A percentile compares a stretch with the other conserved stretches of the same genome.
Evolutionary conservation across 1,140 invertebrate genomes (phyloP).

Genomic region (Sinella curviseta): DNA sequence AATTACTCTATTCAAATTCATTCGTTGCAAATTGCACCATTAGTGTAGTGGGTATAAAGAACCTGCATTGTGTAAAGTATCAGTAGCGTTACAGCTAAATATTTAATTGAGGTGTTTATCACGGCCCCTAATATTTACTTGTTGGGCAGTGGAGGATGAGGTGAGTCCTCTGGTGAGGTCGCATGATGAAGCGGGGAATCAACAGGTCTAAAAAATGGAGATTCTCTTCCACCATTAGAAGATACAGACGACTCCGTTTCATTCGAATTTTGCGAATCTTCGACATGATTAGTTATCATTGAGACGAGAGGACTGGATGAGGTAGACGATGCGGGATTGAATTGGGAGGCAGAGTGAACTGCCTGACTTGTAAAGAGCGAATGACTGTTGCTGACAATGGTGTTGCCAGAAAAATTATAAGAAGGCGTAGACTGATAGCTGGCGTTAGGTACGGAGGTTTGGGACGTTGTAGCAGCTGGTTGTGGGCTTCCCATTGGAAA

Average conservation of each 20-base stretch:
- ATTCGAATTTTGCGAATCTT: conserved; percentile 47
- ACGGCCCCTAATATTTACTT: neutral
- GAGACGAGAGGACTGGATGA: conserved; percentile 28
- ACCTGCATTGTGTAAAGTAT: neutral
- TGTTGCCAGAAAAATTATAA: neutral
- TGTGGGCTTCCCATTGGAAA: conserved; percentile 22
- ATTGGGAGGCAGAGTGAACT: conserved; percentile 1
- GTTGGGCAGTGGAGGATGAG: conserved; percentile 26
- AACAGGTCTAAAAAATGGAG: conserved; percentile 45
- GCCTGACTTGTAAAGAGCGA: neutral
- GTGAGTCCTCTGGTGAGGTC: conserved; percentile 42
- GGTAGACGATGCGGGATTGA: conserved; percentile 24
- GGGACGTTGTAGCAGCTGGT: neutral
- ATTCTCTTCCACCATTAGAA: conserved; percentile 39
- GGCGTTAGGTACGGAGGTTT: conserved; percentile 1
- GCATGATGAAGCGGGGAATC: conserved; percentile 41
- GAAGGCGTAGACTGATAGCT: neutral
- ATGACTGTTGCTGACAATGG: neutral
- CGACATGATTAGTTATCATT: conserved; percentile 35
- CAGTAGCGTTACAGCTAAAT: neutral
- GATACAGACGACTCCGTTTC: conserved; percentile 44
- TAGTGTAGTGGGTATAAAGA: neutral
- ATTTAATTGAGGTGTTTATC: too few relatives aligned
- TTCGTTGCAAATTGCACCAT: neutral
- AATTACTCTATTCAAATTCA: too few relatives aligned